Percentiles rank a stretch among this genome's conserved stretches.
Conservation (phyloP, 1,140 invertebrate species). For the Drosophila persimilis region DNA sequence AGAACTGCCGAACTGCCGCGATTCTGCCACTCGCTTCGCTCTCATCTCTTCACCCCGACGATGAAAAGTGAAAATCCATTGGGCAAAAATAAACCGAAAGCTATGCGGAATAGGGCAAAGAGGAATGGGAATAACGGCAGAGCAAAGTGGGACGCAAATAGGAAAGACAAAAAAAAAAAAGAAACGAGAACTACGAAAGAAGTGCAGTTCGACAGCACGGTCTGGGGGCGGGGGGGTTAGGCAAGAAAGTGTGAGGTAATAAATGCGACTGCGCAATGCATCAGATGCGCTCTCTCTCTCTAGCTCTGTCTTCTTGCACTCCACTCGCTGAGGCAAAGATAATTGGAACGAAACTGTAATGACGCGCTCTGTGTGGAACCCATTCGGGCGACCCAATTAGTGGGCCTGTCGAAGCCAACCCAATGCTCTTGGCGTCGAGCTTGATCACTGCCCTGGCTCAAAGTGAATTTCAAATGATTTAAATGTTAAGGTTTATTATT, state of each 20-base stretch:
- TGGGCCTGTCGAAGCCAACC: conserved; percentile 32
- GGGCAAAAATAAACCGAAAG: conserved; percentile 56
- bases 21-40: no score
- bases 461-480: background rate
- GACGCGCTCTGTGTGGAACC: conserved; percentile 30
- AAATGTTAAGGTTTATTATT: background rate
- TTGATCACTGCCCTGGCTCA: no score
- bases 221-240: background rate
- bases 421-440: background rate
- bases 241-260: background rate
- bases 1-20: no score
- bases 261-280: conserved; percentile 53
- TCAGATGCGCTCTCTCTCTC: conserved; percentile 11
- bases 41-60: background rate
- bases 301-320: conserved; percentile 3
- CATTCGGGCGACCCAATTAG: conserved; percentile 49
- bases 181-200: conserved; percentile 32
- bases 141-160: conserved; percentile 54
- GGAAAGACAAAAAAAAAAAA: conserved; percentile 8
- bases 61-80: conserved; percentile 51
- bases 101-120: conserved; percentile 20
- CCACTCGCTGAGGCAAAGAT: background rate
- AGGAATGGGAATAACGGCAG: conserved; percentile 5
- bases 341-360: conserved; percentile 7
- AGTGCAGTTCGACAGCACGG: conserved; percentile 31